Evolutionary conservation across 2,797 vertebrate species (phyloP).

Genomic region (Acanthis flammea): DNA sequence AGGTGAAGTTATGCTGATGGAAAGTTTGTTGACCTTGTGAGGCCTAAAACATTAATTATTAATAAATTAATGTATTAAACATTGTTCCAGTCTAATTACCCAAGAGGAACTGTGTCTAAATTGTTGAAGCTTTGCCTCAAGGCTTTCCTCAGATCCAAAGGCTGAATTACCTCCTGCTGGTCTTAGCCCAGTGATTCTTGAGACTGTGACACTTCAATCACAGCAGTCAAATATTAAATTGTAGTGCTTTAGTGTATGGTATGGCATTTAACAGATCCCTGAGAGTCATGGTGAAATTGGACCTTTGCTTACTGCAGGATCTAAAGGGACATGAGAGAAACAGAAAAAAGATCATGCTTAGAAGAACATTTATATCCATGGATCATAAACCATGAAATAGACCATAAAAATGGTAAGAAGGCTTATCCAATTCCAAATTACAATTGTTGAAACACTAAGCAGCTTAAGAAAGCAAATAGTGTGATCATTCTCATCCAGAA

Average conservation of each 20-base stretch:
- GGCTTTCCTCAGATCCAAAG: neutral
- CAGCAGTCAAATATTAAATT: neutral
- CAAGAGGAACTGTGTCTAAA: neutral
- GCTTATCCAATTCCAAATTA: neutral
- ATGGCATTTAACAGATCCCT: neutral
- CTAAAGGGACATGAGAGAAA: neutral
- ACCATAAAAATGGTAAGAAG: neutral
- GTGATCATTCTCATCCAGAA: neutral
- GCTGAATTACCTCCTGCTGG: neutral
- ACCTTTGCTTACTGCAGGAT: neutral
- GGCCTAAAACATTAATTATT: neutral
- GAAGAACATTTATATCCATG: neutral
- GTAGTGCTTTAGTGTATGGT: neutral
- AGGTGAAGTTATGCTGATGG: neutral
- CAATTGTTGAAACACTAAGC: neutral
- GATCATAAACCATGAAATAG: neutral
- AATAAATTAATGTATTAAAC: neutral
- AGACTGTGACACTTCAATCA: neutral
- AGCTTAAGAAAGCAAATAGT: neutral
- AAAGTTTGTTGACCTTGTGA: neutral
- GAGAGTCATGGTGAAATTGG: neutral
- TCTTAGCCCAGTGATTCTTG: neutral
- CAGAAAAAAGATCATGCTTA: neutral
- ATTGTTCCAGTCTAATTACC: neutral
- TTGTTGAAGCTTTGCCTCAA: neutral